Evolutionary conservation across 1,140 invertebrate species (phyloP), one percentile per base, ranked within the genome.

Genomic region (Adelges cooleyi): DNA sequence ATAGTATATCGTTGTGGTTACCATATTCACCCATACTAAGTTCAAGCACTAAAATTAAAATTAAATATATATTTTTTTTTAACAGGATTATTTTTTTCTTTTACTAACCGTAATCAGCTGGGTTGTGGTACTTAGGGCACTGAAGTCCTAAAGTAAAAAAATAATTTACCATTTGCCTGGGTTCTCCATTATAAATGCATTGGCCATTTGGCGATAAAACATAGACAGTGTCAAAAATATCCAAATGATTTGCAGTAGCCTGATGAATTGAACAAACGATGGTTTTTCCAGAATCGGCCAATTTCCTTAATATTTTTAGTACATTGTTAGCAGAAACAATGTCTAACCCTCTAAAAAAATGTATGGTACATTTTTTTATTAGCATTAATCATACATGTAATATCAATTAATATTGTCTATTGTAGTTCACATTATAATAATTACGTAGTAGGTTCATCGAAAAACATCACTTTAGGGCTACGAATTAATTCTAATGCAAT

Each of bases 361-460:
- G n/a, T 10, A 40, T 40, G 9, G n/a, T 40, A 40, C 38, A 9
- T 40, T 10, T 40, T 10, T 40, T 10, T 9, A 9, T 40, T 9
- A 9, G n/a, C 9, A n/a, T 40, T 10, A 40, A n/a, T 9, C 29
- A 33, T 33, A 33, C 5, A 33, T 6, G 11, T 33, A 33, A 33
- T 33, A 6, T 6, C 11, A 33, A 33, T 33, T 6, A 33, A 33
- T 11, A 6, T 33, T 11, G 11, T 6, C 29, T 6, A 33, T 33
- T 33, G 11, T 33, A 6, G 29, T 33, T 6, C 11, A 33, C 29
- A 33, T 5, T 33, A 17, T 8, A 17, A 4, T 48, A 56, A 29
- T 81, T 75, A 94, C 90, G 89, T 93, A 6, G 92, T 95, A 40
- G 92, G 92, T 74, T 95, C 92, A 74, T 95, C 92, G 70, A 95